Percentiles rank a stretch among this genome's conserved stretches.
Conservation (phyloP, 2,113 vertebrate species). For the Rana temporaria region DNA sequence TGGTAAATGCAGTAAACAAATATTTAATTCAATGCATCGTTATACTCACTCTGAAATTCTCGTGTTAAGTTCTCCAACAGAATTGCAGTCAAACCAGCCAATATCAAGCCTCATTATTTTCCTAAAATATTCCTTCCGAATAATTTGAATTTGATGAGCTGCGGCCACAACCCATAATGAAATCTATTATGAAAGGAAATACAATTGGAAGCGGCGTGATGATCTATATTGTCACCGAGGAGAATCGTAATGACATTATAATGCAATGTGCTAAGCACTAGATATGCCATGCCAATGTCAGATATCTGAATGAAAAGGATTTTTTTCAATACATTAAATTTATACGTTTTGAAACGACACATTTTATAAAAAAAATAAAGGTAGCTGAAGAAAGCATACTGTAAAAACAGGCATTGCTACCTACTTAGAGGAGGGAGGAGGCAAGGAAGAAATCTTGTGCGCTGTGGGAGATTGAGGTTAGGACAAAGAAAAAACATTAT, state of each 20-base stretch:
- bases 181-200: conserved; percentile 76
- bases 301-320: no score
- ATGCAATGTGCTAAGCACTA: background rate
- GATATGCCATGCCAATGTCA: background rate
- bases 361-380: no score
- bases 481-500: no score
- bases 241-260: background rate
- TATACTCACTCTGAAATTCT: conserved; percentile 91
- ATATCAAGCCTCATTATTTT: conserved; percentile 97
- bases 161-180: conserved; percentile 91
- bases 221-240: background rate
- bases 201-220: background rate
- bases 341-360: no score
- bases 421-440: no score
- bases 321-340: no score
- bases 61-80: conserved; percentile 93
- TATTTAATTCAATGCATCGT: conserved; percentile 61
- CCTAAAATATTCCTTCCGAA: conserved; percentile 90
- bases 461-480: no score
- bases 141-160: conserved; percentile 86
- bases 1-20: background rate
- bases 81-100: conserved; percentile 98
- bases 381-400: no score
- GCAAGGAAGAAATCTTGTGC: no score
- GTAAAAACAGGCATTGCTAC: no score